Evolutionary conservation across 2,797 vertebrate genomes (phyloP).

Genomic region (Jordanella pulchra): DNA sequence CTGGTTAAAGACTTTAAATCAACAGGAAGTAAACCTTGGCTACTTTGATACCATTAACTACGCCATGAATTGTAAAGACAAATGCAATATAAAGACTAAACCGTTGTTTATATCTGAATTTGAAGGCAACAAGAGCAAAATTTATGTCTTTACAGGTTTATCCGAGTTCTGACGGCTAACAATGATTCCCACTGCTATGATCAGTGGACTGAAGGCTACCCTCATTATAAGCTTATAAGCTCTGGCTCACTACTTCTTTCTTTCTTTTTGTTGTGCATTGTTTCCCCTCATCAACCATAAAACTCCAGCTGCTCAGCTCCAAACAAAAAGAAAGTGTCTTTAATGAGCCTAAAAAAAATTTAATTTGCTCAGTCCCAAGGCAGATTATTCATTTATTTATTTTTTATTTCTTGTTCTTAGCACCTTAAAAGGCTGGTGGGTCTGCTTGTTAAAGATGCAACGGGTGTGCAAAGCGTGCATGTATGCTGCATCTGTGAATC

Average conservation of each 20-base stretch:
- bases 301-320: constrained; percentile 55
- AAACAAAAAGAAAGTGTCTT: constrained; percentile 66
- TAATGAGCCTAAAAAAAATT: constrained; percentile 67
- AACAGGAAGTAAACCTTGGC: not conserved
- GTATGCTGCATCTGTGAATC: constrained; percentile 20
- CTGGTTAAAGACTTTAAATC: too few species aligned
- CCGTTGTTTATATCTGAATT: constrained; percentile 33
- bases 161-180: constrained; percentile 33
- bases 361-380: constrained; percentile 48
- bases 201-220: constrained; percentile 49
- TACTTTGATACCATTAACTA: constrained; percentile 1
- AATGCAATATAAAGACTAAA: not conserved
- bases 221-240: constrained; percentile 72
- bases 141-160: constrained; percentile 62
- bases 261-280: constrained; percentile 23
- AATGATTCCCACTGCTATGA: constrained; percentile 32
- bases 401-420: constrained; percentile 13
- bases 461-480: constrained; percentile 1
- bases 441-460: constrained; percentile 57
- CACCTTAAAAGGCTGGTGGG: constrained; percentile 42
- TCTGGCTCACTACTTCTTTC: constrained; percentile 34
- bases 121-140: constrained; percentile 43
- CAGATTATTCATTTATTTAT: constrained; percentile 9
- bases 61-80: not conserved
- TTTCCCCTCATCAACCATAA: constrained; percentile 28